phyloP scores from a whole-genome alignment of 2,113 vertebrate species.

The Perca fluviatilis region DNA sequence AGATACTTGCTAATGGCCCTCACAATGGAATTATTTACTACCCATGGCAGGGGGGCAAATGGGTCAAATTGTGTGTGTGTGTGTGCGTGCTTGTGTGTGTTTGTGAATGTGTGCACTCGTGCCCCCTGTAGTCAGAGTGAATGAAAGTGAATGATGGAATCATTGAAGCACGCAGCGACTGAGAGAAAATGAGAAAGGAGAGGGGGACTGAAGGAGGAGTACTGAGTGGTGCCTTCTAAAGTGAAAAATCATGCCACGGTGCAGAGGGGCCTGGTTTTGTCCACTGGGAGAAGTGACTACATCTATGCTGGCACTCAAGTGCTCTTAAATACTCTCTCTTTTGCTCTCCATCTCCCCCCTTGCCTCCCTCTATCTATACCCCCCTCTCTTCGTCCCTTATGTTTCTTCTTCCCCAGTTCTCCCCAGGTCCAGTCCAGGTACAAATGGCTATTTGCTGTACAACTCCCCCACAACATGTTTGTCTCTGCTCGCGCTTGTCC shows the following conservation, averaged over 20 bases:
- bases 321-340: constrained; percentile 88
- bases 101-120: constrained; percentile 39
- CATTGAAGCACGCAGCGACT: constrained; percentile 84
- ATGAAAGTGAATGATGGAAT: constrained; percentile 81
- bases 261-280: constrained; percentile 84
- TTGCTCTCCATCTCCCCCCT: constrained; percentile 22
- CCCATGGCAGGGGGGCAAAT: constrained; percentile 69
- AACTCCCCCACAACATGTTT: constrained; percentile 87
- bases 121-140: constrained; percentile 65
- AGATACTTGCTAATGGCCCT: constrained; percentile 73
- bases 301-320: constrained; percentile 88
- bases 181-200: constrained; percentile 53
- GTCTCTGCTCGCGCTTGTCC: constrained; percentile 82
- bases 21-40: constrained; percentile 83
- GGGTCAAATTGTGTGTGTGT: constrained; percentile 76
- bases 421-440: constrained; percentile 83
- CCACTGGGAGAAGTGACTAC: constrained; percentile 89
- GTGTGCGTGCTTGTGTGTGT: constrained; percentile 46
- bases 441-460: constrained; percentile 96
- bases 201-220: constrained; percentile 50
- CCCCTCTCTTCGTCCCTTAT: constrained; percentile 10
- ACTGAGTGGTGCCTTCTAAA: constrained; percentile 81
- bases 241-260: constrained; percentile 94
- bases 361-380: constrained; percentile 28
- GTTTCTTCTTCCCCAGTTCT: constrained; percentile 33